phyloP scores from a whole-genome alignment of 2,797 vertebrate genomes.

The Enteromius treurensis region DNA sequence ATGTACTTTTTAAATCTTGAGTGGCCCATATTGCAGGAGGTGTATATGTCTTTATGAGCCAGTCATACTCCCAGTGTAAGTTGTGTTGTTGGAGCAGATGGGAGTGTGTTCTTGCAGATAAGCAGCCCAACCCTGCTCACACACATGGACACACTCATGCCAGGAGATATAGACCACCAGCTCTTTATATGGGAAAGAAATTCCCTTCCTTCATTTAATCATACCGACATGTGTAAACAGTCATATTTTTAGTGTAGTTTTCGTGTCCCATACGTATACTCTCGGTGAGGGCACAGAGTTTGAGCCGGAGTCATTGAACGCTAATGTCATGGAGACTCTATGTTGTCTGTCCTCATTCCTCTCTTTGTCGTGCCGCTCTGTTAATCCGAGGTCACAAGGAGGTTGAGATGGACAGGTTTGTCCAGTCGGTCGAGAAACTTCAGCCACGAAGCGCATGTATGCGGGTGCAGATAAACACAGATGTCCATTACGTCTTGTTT shows the following conservation, averaged over 20 bases:
- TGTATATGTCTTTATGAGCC: background rate
- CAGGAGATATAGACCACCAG: background rate
- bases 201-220: background rate
- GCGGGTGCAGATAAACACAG: slow-evolving; percentile 10
- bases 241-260: background rate
- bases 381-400: background rate
- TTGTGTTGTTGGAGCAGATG: slow-evolving; percentile 43
- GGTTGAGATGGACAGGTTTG: slow-evolving; percentile 27
- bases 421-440: slow-evolving; percentile 36
- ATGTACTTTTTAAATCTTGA: background rate
- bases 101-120: slow-evolving; percentile 54
- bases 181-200: slow-evolving; percentile 32
- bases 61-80: background rate
- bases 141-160: background rate
- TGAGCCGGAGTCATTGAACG: background rate
- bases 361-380: background rate
- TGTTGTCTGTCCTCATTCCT: slow-evolving; percentile 24
- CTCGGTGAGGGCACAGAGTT: background rate
- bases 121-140: slow-evolving; percentile 46
- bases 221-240: background rate
- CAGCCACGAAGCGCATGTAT: background rate
- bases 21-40: no score
- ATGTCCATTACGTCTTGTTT: background rate
- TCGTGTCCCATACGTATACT: background rate
- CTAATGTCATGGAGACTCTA: background rate